Conservation (phyloP, 1,140 invertebrate genomes). For the Nymphalis io region DNA sequence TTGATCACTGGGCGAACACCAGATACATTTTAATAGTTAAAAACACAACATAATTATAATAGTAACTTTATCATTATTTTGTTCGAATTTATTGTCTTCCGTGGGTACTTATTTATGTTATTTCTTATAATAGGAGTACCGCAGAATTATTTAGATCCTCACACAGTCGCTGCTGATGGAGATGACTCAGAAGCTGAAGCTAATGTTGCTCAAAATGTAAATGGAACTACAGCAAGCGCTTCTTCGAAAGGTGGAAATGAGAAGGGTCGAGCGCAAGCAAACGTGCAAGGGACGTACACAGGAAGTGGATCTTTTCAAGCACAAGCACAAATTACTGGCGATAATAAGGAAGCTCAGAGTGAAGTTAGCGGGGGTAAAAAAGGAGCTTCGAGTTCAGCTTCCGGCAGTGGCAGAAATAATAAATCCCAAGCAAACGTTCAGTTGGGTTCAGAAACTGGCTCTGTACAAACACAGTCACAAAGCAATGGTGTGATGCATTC, state of each 20-base stretch:
- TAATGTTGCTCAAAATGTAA: constrained; percentile 84
- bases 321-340: constrained; percentile 89
- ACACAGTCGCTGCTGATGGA: constrained; percentile 64
- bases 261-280: constrained; percentile 87
- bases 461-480: constrained; percentile 87
- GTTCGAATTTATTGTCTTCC: neutral
- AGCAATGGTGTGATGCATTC: constrained; percentile 87
- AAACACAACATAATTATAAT: too few species aligned
- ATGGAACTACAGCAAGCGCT: constrained; percentile 87
- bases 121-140: constrained; percentile 51
- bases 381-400: constrained; percentile 87
- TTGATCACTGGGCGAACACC: too few species aligned
- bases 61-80: too few species aligned
- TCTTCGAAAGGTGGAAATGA: constrained; percentile 87
- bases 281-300: constrained; percentile 89
- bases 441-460: constrained; percentile 86
- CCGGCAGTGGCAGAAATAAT: constrained; percentile 86
- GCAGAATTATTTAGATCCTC: constrained; percentile 68
- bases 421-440: constrained; percentile 90
- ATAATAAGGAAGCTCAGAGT: constrained; percentile 85
- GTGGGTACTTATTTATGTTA: neutral
- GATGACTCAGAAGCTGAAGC: constrained; percentile 89
- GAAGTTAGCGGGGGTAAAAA: constrained; percentile 88
- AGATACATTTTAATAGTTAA: too few species aligned
- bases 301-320: constrained; percentile 89